Percentiles rank a stretch among this genome's conserved stretches.
phyloP scores from a whole-genome alignment of 2,113 vertebrate genomes.

The Erythrocebus patas region DNA sequence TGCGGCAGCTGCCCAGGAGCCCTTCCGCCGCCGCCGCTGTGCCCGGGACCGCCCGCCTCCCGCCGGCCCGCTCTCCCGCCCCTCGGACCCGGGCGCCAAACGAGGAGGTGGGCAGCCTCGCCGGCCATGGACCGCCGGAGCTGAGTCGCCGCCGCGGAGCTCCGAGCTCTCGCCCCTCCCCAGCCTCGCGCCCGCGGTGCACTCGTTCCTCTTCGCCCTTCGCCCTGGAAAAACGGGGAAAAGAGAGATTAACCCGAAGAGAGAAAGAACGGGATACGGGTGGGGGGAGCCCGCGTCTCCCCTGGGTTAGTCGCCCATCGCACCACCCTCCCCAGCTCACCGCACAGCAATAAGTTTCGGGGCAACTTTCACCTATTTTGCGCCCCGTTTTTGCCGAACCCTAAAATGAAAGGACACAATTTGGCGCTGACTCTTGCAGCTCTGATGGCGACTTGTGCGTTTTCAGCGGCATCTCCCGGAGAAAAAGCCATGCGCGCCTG shows the following conservation, averaged over 20 bases:
- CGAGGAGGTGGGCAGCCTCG: conserved; percentile 44
- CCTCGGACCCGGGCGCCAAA: conserved; percentile 27
- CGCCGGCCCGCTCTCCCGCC: not conserved
- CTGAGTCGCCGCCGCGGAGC: conserved; percentile 57
- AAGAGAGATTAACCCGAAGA: conserved; percentile 44
- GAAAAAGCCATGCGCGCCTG: conserved; percentile 62
- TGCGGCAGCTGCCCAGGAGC: conserved; percentile 19
- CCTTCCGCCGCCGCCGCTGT: conserved; percentile 22
- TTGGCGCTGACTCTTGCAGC: conserved; percentile 44
- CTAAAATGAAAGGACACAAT: conserved; percentile 73
- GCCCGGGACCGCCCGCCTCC: not conserved
- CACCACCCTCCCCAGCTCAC: not conserved
- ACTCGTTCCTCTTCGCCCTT: not conserved
- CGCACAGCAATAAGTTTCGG: not conserved
- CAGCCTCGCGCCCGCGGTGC: conserved; percentile 44
- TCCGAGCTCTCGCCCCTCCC: conserved; percentile 47
- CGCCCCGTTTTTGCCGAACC: conserved; percentile 35
- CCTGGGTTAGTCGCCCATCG: not conserved
- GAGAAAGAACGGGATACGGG: conserved; percentile 13
- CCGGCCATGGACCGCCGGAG: conserved; percentile 47
- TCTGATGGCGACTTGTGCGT: conserved; percentile 61
- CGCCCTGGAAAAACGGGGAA: conserved; percentile 26
- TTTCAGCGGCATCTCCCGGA: conserved; percentile 69
- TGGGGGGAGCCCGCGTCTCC: not conserved
- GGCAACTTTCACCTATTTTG: conserved; percentile 18